Conservation (phyloP, 2,797 vertebrate species). For the Enteromius thamalakanensis region DNA sequence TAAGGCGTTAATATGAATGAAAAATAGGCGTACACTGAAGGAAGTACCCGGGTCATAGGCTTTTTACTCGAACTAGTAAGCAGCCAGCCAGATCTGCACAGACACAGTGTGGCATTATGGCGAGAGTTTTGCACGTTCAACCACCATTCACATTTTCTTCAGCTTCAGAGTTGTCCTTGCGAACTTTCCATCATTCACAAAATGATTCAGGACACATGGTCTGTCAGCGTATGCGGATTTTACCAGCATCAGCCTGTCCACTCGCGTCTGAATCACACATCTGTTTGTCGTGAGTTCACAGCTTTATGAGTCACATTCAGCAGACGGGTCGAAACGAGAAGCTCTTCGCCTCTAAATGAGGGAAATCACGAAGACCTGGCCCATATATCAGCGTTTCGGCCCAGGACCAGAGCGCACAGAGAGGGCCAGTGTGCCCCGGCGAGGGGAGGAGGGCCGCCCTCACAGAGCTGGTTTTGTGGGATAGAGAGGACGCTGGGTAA, state of each 20-base stretch:
- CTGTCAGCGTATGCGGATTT: background rate
- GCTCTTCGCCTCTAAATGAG: constrained; percentile 42
- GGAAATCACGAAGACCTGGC: constrained; percentile 47
- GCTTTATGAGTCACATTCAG: constrained; percentile 43
- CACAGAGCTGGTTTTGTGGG: constrained; percentile 55
- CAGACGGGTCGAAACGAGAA: constrained; percentile 9
- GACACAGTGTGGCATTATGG: background rate
- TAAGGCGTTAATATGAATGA: background rate
- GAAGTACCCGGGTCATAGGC: background rate
- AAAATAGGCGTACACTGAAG: background rate
- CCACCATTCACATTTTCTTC: background rate
- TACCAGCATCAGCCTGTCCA: constrained; percentile 30
- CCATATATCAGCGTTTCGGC: constrained; percentile 22
- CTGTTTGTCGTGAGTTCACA: constrained; percentile 25
- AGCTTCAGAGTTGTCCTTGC: background rate
- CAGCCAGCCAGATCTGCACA: background rate
- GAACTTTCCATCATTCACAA: background rate
- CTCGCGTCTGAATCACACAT: constrained; percentile 35
- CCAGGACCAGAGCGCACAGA: constrained; percentile 42
- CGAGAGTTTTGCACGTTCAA: background rate
- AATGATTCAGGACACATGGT: background rate
- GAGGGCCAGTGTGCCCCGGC: constrained; percentile 45
- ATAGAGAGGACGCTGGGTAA: constrained; percentile 50
- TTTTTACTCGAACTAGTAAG: background rate
- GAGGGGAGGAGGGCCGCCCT: background rate